Conservation (phyloP, 2,888 invertebrate genomes). For the Creontiades dilutus region DNA sequence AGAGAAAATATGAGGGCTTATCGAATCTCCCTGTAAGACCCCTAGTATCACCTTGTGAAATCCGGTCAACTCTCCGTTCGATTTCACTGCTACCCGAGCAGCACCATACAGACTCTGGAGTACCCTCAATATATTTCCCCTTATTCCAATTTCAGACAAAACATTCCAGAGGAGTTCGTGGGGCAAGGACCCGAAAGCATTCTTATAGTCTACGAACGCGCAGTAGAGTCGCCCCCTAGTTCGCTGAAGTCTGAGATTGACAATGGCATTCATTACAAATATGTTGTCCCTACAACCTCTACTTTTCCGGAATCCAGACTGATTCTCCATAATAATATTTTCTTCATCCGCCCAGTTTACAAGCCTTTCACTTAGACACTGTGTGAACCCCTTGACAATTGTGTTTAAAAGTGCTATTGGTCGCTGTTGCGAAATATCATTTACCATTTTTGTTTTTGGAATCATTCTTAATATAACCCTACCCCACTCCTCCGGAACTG, state of each 20-base stretch:
- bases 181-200: not conserved
- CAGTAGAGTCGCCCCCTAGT: not conserved
- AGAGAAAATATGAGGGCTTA: too few relatives aligned
- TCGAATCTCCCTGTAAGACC: too few relatives aligned
- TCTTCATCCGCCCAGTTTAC: not conserved
- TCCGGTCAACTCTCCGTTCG: not conserved
- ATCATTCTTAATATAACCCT: not conserved
- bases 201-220: not conserved
- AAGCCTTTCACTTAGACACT: too few relatives aligned
- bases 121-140: not conserved
- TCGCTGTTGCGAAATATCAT: too few relatives aligned
- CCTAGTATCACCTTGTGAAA: too few relatives aligned
- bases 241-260: not conserved
- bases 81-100: not conserved
- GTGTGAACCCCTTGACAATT: too few relatives aligned
- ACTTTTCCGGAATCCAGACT: not conserved
- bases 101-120: not conserved
- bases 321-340: not conserved
- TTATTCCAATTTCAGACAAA: not conserved
- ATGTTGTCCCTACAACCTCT: conserved; percentile 37
- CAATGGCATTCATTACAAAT: not conserved
- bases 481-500: not conserved
- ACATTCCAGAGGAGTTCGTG: not conserved
- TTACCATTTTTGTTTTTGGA: too few relatives aligned
- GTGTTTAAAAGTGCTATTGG: too few relatives aligned